phyloP scores from a whole-genome alignment of 2,888 invertebrate genomes.

The Luperina nickerlii region DNA sequence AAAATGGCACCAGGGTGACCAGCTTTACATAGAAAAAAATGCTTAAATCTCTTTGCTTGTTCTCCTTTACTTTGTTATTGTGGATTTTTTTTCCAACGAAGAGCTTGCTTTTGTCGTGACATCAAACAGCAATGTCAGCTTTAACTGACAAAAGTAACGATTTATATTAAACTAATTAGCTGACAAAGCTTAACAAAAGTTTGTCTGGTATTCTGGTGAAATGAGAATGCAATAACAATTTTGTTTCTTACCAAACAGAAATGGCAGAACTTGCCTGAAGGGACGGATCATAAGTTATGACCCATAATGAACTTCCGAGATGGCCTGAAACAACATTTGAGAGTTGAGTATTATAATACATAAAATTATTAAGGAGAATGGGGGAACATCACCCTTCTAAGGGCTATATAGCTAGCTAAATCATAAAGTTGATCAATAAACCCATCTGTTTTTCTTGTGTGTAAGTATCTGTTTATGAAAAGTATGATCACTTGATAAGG shows the following conservation, averaged over 20 bases:
- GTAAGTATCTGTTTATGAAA: too few species aligned
- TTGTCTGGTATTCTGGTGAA: slow-evolving; percentile 12
- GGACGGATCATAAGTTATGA: slow-evolving; percentile 42
- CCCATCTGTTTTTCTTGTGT: background rate
- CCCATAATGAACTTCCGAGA: slow-evolving; percentile 45
- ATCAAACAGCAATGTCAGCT: background rate
- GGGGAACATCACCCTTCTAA: background rate
- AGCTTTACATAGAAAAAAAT: background rate
- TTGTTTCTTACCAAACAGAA: slow-evolving; percentile 51
- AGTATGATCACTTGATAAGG: background rate
- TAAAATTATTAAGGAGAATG: slow-evolving; percentile 11
- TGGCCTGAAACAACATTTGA: slow-evolving; percentile 41
- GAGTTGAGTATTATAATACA: slow-evolving; percentile 36
- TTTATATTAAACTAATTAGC: slow-evolving; percentile 34
- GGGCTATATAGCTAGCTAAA: too few species aligned
- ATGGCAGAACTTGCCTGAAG: slow-evolving; percentile 41
- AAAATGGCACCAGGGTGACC: background rate
- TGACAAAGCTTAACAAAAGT: slow-evolving; percentile 44
- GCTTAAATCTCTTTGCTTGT: background rate
- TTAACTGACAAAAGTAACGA: background rate
- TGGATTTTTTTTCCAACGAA: background rate
- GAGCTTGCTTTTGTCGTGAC: background rate
- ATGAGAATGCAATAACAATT: slow-evolving; percentile 51
- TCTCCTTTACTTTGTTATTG: background rate
- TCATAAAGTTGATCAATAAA: background rate